phyloP scores from a whole-genome alignment of 2,113 vertebrate species.

The Otocyon megalotis region DNA sequence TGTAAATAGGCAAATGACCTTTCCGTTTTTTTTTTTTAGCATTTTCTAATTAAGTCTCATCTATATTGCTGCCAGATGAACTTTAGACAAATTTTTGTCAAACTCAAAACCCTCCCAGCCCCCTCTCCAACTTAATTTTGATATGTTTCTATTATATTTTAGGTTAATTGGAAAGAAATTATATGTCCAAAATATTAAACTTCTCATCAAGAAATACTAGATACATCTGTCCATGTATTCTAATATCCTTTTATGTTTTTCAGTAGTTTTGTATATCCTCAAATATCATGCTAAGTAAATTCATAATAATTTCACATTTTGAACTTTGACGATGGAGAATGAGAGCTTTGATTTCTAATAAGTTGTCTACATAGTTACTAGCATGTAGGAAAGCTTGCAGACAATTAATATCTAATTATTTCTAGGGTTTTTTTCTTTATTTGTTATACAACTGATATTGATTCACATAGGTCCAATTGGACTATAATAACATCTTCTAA shows the following conservation, averaged over 20 bases:
- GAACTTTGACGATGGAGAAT: not conserved
- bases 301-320: slow-evolving; percentile 31
- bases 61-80: not conserved
- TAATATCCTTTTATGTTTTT: slow-evolving; percentile 1
- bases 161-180: not conserved
- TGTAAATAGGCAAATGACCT: not conserved
- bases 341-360: slow-evolving; percentile 30
- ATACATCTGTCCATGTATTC: not conserved
- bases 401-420: slow-evolving; percentile 29
- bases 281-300: slow-evolving; percentile 9
- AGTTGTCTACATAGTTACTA: not conserved
- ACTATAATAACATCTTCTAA: not conserved
- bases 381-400: not conserved
- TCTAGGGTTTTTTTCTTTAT: not conserved
- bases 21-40: not conserved
- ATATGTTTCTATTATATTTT: slow-evolving; percentile 19
- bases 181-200: not conserved
- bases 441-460: not conserved
- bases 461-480: not conserved
- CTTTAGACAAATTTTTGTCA: slow-evolving; percentile 19
- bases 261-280: not conserved
- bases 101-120: not conserved
- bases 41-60: slow-evolving; percentile 37
- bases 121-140: not conserved
- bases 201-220: not conserved